Base-by-base conservation (phyloP, 2,888 invertebrate genomes). In the Agonopterix heracliana region DNA sequence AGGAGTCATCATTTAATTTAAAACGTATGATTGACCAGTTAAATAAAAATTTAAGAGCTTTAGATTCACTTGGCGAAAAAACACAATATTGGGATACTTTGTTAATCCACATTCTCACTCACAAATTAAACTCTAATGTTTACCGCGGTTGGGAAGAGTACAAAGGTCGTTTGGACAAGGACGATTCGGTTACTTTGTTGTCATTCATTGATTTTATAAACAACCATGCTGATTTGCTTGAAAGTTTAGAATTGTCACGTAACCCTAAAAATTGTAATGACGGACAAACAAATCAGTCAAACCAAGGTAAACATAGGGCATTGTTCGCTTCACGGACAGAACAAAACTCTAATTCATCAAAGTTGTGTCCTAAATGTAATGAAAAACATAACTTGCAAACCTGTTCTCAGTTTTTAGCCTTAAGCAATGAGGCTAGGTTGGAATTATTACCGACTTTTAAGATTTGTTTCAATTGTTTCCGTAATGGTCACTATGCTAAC, bases 11-110 rank as follows among this genome's bases (percentile, higher is more conserved):
- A 17, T 5, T 34, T 34, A 38, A 34, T n/a, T 50, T 59, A 47
- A 59, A 56, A 41, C 34, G 51, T 34, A 13, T 61, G 0, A 51
- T 61, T n/a, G 61, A 63, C 47, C 42, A 51, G 7, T 14, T 60
- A 10, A 61, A 61, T 54, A 63, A 60, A 55, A 59, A 55, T 40
- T 38, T 63, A 17, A 45, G 59, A 10, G 57, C 59, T 2, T 49
- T 64, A 14, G 49, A 57, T 13, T 47, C 57, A 0, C 48, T 60
- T 26, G 56, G 59, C 1, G 56, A 63, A 17, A 60, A 60, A 1
- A 48, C 50, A 0, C 34, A 52, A 10, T 45, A 54, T n/a, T n/a
- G n/a, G n/a, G n/a, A n/a, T n/a, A n/a, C n/a, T n/a, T n/a, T n/a
- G n/a, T n/a, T n/a, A n/a, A 52, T 48, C 34, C 41, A 46, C 41